Evolutionary conservation across 2,888 invertebrate species (phyloP).

Genomic region (Hololepta plana): DNA sequence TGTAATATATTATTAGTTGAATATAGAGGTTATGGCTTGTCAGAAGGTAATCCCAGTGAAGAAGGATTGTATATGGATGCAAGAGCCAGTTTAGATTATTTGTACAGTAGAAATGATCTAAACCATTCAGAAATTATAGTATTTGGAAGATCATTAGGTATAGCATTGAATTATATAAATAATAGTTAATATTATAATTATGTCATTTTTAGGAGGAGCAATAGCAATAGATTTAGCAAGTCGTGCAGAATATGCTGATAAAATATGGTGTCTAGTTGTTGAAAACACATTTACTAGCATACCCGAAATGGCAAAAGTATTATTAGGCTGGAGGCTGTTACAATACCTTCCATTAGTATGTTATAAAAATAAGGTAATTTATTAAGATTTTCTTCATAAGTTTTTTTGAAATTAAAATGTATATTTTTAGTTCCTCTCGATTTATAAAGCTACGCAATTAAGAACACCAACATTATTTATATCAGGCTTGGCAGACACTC

Average conservation of each 20-base stretch:
- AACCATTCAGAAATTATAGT: constrained; percentile 70
- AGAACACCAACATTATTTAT: constrained; percentile 69
- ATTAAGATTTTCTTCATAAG: constrained; percentile 4
- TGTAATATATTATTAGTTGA: constrained; percentile 87
- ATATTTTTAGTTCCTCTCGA: constrained; percentile 47
- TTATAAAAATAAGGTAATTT: constrained; percentile 77
- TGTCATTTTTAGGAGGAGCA: constrained; percentile 53
- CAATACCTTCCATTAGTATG: constrained; percentile 63
- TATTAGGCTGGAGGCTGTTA: constrained; percentile 56
- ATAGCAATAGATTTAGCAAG: constrained; percentile 78
- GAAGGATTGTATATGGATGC: constrained; percentile 77
- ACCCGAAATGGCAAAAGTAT: constrained; percentile 75
- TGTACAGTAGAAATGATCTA: constrained; percentile 63
- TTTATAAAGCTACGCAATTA: constrained; percentile 54
- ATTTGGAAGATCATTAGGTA: constrained; percentile 78
- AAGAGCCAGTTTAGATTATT: constrained; percentile 69
- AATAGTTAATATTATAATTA: constrained; percentile 2
- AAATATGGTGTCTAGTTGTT: constrained; percentile 72
- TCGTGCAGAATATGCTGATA: constrained; percentile 53
- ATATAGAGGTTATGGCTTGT: constrained; percentile 86
- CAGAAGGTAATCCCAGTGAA: constrained; percentile 77
- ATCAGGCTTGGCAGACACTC: constrained; percentile 68
- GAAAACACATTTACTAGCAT: constrained; percentile 94
- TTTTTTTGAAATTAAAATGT: constrained; percentile 3
- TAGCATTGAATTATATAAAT: constrained; percentile 7